phyloP scores from a whole-genome alignment of 2,888 invertebrate genomes.

The Boloria euphrosyne region DNA sequence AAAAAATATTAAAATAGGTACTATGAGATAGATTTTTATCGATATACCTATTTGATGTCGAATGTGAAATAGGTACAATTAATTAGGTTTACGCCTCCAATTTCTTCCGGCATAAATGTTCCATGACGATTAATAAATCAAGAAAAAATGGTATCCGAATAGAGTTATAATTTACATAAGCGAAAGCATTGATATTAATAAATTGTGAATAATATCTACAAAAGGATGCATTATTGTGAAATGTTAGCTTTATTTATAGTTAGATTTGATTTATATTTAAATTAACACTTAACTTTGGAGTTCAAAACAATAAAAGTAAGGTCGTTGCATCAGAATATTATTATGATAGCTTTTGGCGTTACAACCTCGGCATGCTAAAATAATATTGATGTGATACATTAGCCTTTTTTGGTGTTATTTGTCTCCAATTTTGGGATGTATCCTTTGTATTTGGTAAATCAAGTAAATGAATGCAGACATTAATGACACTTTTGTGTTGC shows the following conservation, averaged over 20 bases:
- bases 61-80: no score
- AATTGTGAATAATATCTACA: neutral
- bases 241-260: neutral
- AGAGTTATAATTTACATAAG: no score
- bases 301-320: slow-evolving; percentile 10
- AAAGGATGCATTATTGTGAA: neutral
- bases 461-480: slow-evolving; percentile 8
- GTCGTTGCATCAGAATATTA: slow-evolving; percentile 14
- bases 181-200: no score
- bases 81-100: no score
- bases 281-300: neutral
- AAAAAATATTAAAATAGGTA: no score
- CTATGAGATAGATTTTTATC: no score
- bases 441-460: slow-evolving; percentile 23
- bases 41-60: no score
- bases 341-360: neutral
- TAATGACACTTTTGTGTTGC: slow-evolving; percentile 20
- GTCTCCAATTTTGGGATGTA: slow-evolving; percentile 21
- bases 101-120: no score
- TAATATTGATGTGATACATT: slow-evolving; percentile 17
- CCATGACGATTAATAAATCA: no score
- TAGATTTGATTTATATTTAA: no score
- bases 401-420: slow-evolving; percentile 21
- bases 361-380: neutral
- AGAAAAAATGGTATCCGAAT: no score